phyloP scores from a whole-genome alignment of 2,797 vertebrate species.

The Limnodromus scolopaceus region DNA sequence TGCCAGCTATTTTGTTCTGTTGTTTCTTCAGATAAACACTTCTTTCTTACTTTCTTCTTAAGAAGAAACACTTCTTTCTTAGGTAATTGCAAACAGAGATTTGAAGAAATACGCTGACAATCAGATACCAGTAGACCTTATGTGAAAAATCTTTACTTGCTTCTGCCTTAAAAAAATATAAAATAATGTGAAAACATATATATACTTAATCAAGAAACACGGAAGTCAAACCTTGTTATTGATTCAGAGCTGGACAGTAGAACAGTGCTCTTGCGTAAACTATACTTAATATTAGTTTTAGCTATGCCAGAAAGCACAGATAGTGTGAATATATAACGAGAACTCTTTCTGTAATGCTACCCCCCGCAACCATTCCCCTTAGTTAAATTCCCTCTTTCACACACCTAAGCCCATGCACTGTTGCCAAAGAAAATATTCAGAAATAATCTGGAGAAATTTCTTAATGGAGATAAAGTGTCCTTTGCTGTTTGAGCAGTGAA shows the following conservation, averaged over 20 bases:
- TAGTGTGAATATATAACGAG: neutral
- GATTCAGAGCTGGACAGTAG: neutral
- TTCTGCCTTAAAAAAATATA: neutral
- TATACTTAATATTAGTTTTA: neutral
- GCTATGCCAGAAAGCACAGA: neutral
- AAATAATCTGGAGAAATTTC: neutral
- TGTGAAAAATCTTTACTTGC: neutral
- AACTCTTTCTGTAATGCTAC: neutral
- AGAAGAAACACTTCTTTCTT: slow-evolving; percentile 35
- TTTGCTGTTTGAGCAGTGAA: neutral
- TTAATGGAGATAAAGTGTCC: neutral
- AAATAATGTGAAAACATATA: neutral
- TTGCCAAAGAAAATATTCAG: neutral
- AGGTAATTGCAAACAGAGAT: slow-evolving; percentile 17
- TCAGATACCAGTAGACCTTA: neutral
- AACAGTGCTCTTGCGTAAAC: fast-evolving
- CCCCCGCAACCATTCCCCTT: neutral
- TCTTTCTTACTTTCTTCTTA: slow-evolving; percentile 13
- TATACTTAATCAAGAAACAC: neutral
- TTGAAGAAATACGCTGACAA: slow-evolving; percentile 35
- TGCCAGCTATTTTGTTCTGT: neutral
- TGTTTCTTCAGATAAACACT: slow-evolving; percentile 41
- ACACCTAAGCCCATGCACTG: neutral
- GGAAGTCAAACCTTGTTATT: neutral
- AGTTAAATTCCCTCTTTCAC: neutral